Conservation (phyloP, 2,113 vertebrate species). For the Gracilinanus agilis region DNA sequence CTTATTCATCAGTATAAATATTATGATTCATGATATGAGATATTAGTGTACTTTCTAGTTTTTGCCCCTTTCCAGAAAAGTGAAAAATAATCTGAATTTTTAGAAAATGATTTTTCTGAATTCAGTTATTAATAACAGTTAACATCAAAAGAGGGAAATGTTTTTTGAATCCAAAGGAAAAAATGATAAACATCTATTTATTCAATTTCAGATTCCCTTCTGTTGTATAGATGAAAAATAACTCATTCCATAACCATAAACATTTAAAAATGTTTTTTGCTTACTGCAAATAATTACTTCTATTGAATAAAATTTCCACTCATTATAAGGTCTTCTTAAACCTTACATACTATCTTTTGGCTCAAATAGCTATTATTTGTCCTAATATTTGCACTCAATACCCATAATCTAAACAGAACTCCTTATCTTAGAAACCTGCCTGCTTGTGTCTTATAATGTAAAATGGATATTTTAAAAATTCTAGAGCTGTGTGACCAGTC, state of each 20-base stretch:
- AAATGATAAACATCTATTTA: neutral
- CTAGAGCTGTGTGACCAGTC: slow-evolving; percentile 42
- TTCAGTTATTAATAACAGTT: neutral
- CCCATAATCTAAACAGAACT: slow-evolving; percentile 49
- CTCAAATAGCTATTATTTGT: slow-evolving; percentile 61
- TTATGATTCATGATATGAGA: neutral
- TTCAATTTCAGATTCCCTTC: slow-evolving; percentile 38
- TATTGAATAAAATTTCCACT: slow-evolving; percentile 64
- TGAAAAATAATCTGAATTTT: slow-evolving; percentile 31
- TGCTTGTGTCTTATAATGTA: slow-evolving; percentile 63
- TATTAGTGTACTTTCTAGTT: slow-evolving; percentile 24
- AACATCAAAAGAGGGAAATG: slow-evolving; percentile 11
- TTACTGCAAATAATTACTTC: slow-evolving; percentile 44
- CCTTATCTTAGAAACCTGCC: slow-evolving; percentile 62
- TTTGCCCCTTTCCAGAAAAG: neutral
- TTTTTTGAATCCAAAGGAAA: neutral
- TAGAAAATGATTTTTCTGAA: neutral
- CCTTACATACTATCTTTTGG: slow-evolving; percentile 58
- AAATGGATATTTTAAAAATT: slow-evolving; percentile 75
- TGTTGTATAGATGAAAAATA: slow-evolving; percentile 60
- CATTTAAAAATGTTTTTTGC: neutral
- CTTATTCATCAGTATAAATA: neutral
- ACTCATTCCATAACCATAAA: slow-evolving; percentile 33
- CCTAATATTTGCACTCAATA: slow-evolving; percentile 60
- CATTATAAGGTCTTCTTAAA: slow-evolving; percentile 3